These are phyloP conservation scores for Cyanoliseus patagonus DNA, from an alignment of 2,113 vertebrate species.

Conservation along the genomic window DNA sequence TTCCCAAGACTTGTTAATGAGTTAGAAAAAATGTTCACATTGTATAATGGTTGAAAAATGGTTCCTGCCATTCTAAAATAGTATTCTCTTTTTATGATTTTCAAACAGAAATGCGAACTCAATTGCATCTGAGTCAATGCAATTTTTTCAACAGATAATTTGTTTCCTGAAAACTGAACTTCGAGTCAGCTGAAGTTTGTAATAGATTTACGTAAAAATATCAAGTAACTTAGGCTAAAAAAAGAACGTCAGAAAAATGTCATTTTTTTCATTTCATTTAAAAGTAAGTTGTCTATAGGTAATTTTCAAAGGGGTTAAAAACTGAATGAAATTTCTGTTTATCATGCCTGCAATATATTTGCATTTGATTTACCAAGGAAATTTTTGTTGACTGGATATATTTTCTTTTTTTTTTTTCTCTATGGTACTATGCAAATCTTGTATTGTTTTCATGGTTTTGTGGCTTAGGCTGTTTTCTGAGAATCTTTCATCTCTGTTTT, in stretches of 20 bases:
- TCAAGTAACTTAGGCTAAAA: background rate
- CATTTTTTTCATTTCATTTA: background rate
- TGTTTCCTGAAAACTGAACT: background rate
- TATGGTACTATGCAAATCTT: background rate
- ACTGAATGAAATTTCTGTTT: background rate
- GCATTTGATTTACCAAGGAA: background rate
- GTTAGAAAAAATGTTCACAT: conserved; percentile 48
- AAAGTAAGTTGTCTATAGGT: background rate
- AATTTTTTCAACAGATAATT: background rate
- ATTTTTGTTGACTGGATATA: background rate
- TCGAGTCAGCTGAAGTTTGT: background rate
- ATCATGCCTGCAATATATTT: background rate
- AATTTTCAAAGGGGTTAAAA: background rate
- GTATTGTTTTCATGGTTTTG: background rate
- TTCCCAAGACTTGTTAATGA: conserved; percentile 58
- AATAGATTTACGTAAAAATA: background rate
- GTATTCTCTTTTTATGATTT: background rate
- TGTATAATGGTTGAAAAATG: conserved; percentile 44
- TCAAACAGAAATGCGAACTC: background rate
- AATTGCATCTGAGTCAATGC: background rate
- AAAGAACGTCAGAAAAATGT: background rate
- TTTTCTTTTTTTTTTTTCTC: background rate
- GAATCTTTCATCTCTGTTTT: background rate
- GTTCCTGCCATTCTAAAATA: background rate
- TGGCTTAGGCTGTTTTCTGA: background rate